A percentile compares a stretch with the other conserved stretches of the same genome.
phyloP scores from a whole-genome alignment of 2,797 vertebrate genomes.

The Emys orbicularis region DNA sequence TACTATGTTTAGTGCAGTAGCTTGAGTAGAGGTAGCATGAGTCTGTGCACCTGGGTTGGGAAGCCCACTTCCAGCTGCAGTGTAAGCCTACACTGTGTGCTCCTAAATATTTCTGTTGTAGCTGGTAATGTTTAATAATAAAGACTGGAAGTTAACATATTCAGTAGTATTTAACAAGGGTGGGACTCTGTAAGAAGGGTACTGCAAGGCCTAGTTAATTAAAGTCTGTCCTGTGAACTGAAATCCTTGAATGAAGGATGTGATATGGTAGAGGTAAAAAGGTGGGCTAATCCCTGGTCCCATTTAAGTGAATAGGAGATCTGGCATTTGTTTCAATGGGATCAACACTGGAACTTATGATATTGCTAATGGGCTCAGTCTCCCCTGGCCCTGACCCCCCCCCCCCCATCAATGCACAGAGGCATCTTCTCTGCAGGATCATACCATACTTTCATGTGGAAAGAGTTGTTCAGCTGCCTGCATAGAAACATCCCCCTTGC shows the following conservation, averaged over 20 bases:
- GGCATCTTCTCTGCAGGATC: background rate
- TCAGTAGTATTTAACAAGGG: background rate
- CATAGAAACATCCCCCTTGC: background rate
- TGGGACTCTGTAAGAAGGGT: background rate
- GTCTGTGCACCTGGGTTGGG: background rate
- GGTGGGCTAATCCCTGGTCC: background rate
- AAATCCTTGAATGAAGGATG: background rate
- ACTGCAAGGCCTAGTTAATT: background rate
- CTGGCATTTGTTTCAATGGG: background rate
- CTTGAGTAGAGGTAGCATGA: background rate
- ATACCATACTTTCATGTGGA: background rate
- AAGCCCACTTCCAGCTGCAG: background rate
- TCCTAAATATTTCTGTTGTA: background rate
- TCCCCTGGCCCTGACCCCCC: no score
- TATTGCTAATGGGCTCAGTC: background rate
- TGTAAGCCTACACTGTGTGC: background rate
- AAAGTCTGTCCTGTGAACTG: background rate
- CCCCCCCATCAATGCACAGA: no score
- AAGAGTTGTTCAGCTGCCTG: background rate
- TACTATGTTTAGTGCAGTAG: background rate
- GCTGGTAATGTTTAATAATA: background rate
- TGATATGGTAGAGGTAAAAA: background rate
- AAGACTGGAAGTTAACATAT: accelerated
- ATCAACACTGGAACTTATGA: background rate
- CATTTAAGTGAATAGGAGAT: background rate